These are phyloP conservation scores for Sciaenops ocellatus DNA, from an alignment of 2,797 vertebrate species.

Conservation along the genomic window DNA sequence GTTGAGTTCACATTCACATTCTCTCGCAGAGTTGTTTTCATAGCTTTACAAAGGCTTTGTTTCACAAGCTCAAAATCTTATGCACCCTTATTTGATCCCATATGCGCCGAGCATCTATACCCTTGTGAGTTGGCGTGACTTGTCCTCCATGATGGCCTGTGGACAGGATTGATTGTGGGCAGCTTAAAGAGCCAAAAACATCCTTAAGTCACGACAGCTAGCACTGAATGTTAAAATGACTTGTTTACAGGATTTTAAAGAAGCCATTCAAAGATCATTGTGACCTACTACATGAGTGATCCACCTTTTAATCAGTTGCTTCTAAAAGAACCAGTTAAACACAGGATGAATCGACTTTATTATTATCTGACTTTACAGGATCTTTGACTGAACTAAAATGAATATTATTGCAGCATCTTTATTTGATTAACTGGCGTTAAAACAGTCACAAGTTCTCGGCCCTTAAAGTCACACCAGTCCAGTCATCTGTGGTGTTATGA, in stretches of 20 bases:
- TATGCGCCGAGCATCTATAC: neutral
- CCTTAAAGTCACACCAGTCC: slow-evolving; percentile 87
- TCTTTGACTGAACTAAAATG: neutral
- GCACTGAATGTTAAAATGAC: neutral
- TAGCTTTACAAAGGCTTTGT: neutral
- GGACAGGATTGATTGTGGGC: neutral
- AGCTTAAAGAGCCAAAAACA: slow-evolving; percentile 1
- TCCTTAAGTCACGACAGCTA: slow-evolving; percentile 6
- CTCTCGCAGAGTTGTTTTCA: no score
- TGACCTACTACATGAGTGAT: neutral
- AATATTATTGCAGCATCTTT: slow-evolving; percentile 34
- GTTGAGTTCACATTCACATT: neutral
- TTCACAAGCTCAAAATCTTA: neutral
- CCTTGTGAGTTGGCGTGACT: slow-evolving; percentile 10
- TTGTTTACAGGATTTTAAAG: slow-evolving; percentile 11
- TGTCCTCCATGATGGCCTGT: neutral
- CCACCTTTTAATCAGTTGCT: neutral
- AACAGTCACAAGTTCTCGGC: slow-evolving; percentile 10
- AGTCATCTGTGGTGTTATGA: slow-evolving; percentile 89
- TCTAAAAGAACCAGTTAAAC: slow-evolving; percentile 3
- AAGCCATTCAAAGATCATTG: neutral
- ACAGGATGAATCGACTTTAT: neutral
- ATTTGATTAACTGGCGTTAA: slow-evolving; percentile 24
- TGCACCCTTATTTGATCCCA: slow-evolving; percentile 7
- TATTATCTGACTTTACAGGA: neutral